A percentile compares a stretch with the other conserved stretches of the same genome.
Evolutionary conservation across 2,888 invertebrate genomes (phyloP).

Genomic region (Trisateles emortualis): DNA sequence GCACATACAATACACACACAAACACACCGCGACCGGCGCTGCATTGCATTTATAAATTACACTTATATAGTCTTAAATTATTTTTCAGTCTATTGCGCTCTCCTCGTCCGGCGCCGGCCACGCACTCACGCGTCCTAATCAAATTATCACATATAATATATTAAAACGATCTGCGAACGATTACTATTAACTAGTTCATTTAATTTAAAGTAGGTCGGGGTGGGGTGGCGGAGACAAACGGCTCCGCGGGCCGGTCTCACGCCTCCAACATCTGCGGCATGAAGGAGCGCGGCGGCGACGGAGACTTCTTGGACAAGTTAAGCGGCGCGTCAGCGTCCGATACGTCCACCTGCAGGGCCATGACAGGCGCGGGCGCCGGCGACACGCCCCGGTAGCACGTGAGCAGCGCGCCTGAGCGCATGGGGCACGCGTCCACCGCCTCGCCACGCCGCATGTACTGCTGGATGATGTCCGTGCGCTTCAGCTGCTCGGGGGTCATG

Average conservation of each 20-base stretch:
- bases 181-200: constrained; percentile 82
- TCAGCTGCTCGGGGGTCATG: constrained; percentile 97
- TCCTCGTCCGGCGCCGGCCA: constrained; percentile 86
- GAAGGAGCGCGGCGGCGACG: constrained; percentile 86
- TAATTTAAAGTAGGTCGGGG: constrained; percentile 86
- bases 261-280: constrained; percentile 89
- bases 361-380: constrained; percentile 82
- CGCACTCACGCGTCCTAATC: constrained; percentile 85
- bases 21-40: constrained; percentile 89
- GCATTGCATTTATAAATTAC: constrained; percentile 88
- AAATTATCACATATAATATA: constrained; percentile 90
- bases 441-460: constrained; percentile 95
- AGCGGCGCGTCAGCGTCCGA: constrained; percentile 95
- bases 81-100: constrained; percentile 88
- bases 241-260: constrained; percentile 87
- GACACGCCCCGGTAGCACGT: constrained; percentile 74
- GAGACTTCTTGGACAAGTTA: constrained; percentile 95
- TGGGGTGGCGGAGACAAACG: constrained; percentile 82
- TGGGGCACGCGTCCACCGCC: constrained; percentile 76
- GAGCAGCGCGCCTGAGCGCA: constrained; percentile 70
- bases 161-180: constrained; percentile 88
- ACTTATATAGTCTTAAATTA: constrained; percentile 88
- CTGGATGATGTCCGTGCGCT: constrained; percentile 96
- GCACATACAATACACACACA: constrained; percentile 88
- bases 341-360: constrained; percentile 91